Evolutionary conservation across 2,888 invertebrate species (phyloP), one percentile per base, ranked within the genome.

Genomic region (Phaonia tiefii): DNA sequence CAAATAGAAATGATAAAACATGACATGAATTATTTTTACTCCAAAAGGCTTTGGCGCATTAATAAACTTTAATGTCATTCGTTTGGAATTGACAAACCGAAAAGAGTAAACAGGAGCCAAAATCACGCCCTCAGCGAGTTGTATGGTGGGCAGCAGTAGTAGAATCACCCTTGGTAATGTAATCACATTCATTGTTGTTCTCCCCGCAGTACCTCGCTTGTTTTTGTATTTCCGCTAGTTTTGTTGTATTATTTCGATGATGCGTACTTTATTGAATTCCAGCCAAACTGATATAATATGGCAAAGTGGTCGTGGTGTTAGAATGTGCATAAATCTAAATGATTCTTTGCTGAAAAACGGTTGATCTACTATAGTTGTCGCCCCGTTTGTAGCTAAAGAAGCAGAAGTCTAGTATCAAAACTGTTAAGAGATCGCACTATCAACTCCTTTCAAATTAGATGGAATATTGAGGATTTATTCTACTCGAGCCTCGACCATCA

Each of bases 21-120:
- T 71, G 63, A 76, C 70, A 70, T 76, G 75, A 76, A 54, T 70
- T 54, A 75, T 70, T 69, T 63, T 17, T 63, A 54, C 31, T 49
- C 1, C 60, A 17, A 49, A 77, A 49, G n/a, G 37, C 26, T 58
- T 72, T 77, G 71, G 58, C 51, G 77, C 77, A 77, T 72, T 72
- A 72, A 72, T 60, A 72, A 77, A 75, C 75, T 44, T 70, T 63
- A 39, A 75, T 75, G 70, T 39, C 67, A 67, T 60, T 75, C 31
- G 63, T 56, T 66, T 37, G 13, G 15, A 67, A n/a, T 39, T 67
- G 37, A 54, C 54, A 67, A 54, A 31, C 31, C 8, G 31, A 31
- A 31, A 31, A 31, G 31, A 31, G 7, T 17, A 67, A 51, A 39
- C 25, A 13, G 4, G 67, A 54, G 67, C 67, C 67, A 67, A 67